Evolutionary conservation across 2,888 invertebrate genomes (phyloP), one percentile per base, ranked within the genome.

Genomic region (Zaprionus lineosus): DNA sequence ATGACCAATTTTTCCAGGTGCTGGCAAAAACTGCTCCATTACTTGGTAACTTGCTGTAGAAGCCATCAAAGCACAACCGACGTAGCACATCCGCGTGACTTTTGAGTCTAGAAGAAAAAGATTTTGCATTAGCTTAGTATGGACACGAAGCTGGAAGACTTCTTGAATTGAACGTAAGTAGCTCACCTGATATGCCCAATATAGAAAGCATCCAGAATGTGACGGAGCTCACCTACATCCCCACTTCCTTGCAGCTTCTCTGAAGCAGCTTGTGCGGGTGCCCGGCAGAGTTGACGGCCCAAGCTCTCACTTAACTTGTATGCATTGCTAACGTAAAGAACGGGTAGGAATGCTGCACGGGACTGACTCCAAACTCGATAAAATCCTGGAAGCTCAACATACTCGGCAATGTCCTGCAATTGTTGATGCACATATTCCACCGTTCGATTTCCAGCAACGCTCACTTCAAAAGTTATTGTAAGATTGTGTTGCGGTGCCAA

Each of bases 1-100:
- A 90, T 62, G 89, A 90, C 92, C 92, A 92, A 84, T 92, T 92
- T 82, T 92, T 92, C 92, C 92, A 92, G 1, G 92, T 91, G 57
- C 93, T 93, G 34, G 93, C 93, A 78, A 91, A 93, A 16, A 92
- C 92, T 58, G 93, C 93, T 0, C 93, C 93, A 86, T 93, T 93
- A 34, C 92, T 92, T 0, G 93, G 93, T 86, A 93, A 91, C 70
- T 93, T 93, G 3, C 93, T 93, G 83, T 94, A 94, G 74, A 93
- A 92, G 2, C 94, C 92, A 84, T 92, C 92, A 71, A 92, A 92
- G 59, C 91, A 91, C 21, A 91, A 90, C 12, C 91, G 90, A 53
- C 91, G 91, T 63, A 92, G 89, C 47, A 91, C 91, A 71, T 91
- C 90, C 55, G 91, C 90, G 76, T 93, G 92, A 16, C 81, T 85